Evolutionary conservation across 2,797 vertebrate genomes (phyloP).

Genomic region (Okamejei kenojei): DNA sequence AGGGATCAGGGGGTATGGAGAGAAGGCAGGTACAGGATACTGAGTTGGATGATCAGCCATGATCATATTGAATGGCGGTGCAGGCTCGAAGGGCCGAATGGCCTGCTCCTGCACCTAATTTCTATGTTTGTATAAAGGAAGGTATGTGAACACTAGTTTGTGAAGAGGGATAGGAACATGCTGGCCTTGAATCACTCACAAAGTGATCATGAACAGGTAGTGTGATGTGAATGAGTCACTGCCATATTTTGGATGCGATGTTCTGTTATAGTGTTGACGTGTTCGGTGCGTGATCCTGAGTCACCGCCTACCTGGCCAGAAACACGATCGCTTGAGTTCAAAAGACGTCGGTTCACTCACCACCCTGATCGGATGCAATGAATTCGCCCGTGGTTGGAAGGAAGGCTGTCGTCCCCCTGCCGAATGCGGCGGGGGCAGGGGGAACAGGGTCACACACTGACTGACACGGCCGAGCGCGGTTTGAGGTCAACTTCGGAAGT

Average conservation of each 20-base stretch:
- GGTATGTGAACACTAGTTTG: neutral
- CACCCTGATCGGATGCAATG: neutral
- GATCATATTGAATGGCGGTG: no score
- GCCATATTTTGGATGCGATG: neutral
- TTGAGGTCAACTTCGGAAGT: neutral
- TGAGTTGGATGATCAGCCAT: no score
- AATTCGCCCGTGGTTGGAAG: no score
- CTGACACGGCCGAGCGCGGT: neutral
- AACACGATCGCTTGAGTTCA: constrained; percentile 7
- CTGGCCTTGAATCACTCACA: neutral
- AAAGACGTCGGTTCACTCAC: neutral
- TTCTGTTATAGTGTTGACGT: constrained; percentile 17
- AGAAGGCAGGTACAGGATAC: no score
- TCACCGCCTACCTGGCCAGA: constrained; percentile 21
- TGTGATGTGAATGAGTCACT: constrained; percentile 4
- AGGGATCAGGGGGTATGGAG: no score
- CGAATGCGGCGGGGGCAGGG: neutral
- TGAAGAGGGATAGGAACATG: neutral
- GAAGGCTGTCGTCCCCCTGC: neutral
- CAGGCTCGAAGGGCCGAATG: no score
- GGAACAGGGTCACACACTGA: neutral
- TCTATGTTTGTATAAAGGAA: no score
- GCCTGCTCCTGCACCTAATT: no score
- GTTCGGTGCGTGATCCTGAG: constrained; percentile 2
- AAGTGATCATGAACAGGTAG: neutral